Base-by-base conservation (phyloP, 2,113 vertebrate genomes). In the Rhinogobius similis region DNA sequence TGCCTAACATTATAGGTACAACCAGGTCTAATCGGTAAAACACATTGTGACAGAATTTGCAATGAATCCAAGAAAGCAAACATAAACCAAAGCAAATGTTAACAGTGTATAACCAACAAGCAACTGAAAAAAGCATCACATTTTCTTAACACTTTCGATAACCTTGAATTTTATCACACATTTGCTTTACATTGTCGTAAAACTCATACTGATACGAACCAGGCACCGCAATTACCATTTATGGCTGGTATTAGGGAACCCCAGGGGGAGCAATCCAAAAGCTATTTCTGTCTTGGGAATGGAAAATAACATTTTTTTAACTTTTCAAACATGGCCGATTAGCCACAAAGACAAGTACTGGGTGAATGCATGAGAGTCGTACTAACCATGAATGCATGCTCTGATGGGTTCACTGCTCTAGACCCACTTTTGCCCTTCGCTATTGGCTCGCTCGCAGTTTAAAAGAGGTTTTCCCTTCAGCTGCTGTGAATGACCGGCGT, bases 201-300 rank as follows among this genome's bases (percentile, higher is more conserved):
- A 58, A 58, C 24, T 29, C 14, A 8, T 20, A 55, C 0, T 14
- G 7, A 9, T 26, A 29, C 24, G 14, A 2, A 61, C 27, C 38
- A 44, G 23, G 72, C 13, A 32, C 38, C 48, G 63, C 59, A 79
- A 83, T 86, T 50, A 29, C 92, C 92, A 92, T 94, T 88, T 93
- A 58, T 16, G 91, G 92, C 81, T 59, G 75, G 82, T 66, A 53
- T 68, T 68, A 66, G 36, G 53, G 52, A 58, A 29, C 24, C 82
- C 85, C 75, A 21, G 12, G 14, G 81, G 82, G 91, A 89, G 32
- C 38, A 58, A 71, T 87, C 83, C 70, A 82, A 74, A 65, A 71
- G 89, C 87, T 92, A 93, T 93, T 92, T 84, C 86, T 84, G 77
- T 91, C 87, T 90, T 93, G 92, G 91, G 27, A 61, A 61, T 61